These are phyloP conservation scores for Acanthosepion lycidas DNA, from an alignment of 2,888 invertebrate species.

Conservation along the genomic window DNA sequence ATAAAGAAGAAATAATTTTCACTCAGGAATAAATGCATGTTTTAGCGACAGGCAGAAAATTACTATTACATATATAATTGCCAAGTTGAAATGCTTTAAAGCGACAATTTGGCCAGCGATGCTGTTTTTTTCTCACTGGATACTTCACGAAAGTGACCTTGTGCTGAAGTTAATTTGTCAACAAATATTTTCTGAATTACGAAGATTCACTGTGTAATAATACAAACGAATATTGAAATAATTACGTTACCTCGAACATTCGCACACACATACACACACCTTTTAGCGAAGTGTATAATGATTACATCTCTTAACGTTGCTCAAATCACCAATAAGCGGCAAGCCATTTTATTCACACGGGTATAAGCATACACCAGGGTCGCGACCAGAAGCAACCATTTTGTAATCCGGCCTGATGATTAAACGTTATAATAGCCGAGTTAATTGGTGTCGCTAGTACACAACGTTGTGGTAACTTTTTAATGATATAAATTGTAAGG, in stretches of 20 bases:
- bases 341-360: conserved; percentile 18
- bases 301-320: neutral
- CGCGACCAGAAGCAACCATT: neutral
- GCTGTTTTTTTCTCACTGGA: no score
- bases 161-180: no score
- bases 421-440: neutral
- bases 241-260: neutral
- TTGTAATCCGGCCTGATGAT: conserved; percentile 6
- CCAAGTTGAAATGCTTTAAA: no score
- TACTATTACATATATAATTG: no score
- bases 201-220: no score
- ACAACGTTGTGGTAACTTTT: neutral
- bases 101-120: no score
- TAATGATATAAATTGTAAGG: neutral
- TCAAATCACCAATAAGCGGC: neutral
- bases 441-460: neutral
- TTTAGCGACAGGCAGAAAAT: no score
- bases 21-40: no score
- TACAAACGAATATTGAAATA: neutral
- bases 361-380: neutral
- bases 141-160: no score
- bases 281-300: neutral
- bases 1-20: no score
- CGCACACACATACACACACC: neutral
- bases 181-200: no score